phyloP scores from a whole-genome alignment of 2,797 vertebrate genomes.

The Helarctos malayanus region DNA sequence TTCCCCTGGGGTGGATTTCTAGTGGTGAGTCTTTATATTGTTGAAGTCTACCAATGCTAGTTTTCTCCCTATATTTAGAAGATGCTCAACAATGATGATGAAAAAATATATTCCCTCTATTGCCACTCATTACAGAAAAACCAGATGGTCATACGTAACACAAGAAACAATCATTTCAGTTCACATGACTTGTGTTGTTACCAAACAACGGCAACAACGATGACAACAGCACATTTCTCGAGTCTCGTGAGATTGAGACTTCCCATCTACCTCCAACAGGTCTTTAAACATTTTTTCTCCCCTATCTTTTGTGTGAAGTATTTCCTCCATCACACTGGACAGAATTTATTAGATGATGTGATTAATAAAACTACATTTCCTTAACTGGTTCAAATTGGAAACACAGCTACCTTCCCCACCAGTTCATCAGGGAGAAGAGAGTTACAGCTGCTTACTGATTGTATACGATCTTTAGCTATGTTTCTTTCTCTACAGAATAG shows the following conservation, averaged over 20 bases:
- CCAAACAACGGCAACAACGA: background rate
- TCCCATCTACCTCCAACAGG: background rate
- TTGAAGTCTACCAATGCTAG: conserved; percentile 5
- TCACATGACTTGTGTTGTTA: conserved; percentile 32
- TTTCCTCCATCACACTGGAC: background rate
- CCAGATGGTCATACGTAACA: background rate
- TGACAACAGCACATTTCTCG: background rate
- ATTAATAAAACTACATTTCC: conserved; percentile 36
- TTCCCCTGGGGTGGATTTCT: background rate
- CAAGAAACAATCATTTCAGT: background rate
- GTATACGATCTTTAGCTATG: background rate
- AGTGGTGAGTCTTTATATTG: background rate
- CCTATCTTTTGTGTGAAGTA: background rate
- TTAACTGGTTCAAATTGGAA: conserved; percentile 10
- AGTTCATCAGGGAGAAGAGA: conserved; percentile 5
- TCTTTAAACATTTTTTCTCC: background rate
- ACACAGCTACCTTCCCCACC: background rate
- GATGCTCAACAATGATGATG: conserved; percentile 9
- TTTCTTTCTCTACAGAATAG: conserved; percentile 16
- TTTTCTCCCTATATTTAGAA: conserved; percentile 8
- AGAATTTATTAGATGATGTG: background rate
- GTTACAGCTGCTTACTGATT: background rate
- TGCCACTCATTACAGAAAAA: conserved; percentile 32
- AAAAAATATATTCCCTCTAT: conserved; percentile 39
- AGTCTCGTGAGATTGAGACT: background rate